Conservation (phyloP, 2,797 vertebrate species). For the Argentina silus region DNA sequence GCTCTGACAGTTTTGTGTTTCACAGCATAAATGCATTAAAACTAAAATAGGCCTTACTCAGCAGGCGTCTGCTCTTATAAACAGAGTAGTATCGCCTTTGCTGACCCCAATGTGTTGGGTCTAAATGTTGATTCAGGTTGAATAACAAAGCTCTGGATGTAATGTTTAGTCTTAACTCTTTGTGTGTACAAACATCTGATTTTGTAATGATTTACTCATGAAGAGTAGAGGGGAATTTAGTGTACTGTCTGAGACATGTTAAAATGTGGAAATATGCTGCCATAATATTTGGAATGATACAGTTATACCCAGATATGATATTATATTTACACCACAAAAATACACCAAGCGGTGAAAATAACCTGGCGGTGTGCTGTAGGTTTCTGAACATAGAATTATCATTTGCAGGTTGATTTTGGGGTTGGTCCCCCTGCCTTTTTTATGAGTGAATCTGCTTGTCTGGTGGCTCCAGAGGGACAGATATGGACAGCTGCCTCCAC, state of each 20-base stretch:
- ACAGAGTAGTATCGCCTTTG: no score
- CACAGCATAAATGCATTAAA: neutral
- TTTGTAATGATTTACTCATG: no score
- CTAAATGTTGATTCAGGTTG: no score
- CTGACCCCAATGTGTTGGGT: no score
- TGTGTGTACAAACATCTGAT: no score
- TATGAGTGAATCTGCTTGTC: slow-evolving; percentile 37
- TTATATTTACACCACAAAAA: no score
- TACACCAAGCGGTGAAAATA: neutral
- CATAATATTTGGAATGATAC: neutral
- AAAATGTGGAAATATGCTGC: neutral
- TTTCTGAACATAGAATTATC: slow-evolving; percentile 2
- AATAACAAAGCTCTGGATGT: no score
- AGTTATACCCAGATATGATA: neutral
- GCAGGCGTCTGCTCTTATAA: neutral
- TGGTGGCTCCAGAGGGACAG: slow-evolving; percentile 35
- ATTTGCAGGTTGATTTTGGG: slow-evolving; percentile 28
- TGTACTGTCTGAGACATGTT: no score
- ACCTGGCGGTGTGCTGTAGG: neutral
- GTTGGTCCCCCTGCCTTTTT: slow-evolving; percentile 32
- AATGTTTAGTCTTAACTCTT: no score
- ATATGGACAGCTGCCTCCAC: slow-evolving; percentile 45
- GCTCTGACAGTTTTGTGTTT: no score
- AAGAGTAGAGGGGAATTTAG: no score
- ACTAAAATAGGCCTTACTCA: neutral